phyloP scores from a whole-genome alignment of 1,140 invertebrate species.

The Heliconius himera region DNA sequence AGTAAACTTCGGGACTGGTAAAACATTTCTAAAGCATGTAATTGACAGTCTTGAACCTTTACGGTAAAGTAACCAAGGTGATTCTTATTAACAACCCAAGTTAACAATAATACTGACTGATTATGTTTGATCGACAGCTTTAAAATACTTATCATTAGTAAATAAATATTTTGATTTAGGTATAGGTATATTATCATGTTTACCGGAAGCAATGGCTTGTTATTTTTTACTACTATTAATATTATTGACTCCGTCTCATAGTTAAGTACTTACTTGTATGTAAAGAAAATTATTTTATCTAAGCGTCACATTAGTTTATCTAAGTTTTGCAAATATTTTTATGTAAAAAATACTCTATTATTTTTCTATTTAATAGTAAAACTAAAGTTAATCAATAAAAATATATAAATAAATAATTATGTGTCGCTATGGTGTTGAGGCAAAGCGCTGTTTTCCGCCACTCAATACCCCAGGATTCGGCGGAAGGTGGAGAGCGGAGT shows the following conservation, averaged over 20 bases:
- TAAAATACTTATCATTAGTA: conserved; percentile 39
- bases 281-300: neutral
- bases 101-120: conserved; percentile 36
- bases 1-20: neutral
- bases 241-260: neutral
- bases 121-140: conserved; percentile 47
- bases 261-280: conserved; percentile 18
- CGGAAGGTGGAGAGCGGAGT: too few relatives aligned
- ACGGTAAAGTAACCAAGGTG: conserved; percentile 19
- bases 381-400: too few relatives aligned
- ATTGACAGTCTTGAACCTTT: conserved; percentile 23
- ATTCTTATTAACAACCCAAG: conserved; percentile 6
- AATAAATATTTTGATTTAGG: conserved; percentile 15
- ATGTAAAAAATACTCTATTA: too few relatives aligned
- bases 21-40: conserved; percentile 8
- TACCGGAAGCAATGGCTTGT: neutral
- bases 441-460: too few relatives aligned
- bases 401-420: too few relatives aligned
- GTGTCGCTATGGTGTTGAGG: too few relatives aligned
- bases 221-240: neutral
- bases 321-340: neutral
- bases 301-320: too few relatives aligned
- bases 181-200: neutral
- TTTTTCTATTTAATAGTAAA: too few relatives aligned
- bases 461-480: too few relatives aligned